Conservation (phyloP, 2,888 invertebrate genomes). For the Chaetoderma sp. region DNA sequence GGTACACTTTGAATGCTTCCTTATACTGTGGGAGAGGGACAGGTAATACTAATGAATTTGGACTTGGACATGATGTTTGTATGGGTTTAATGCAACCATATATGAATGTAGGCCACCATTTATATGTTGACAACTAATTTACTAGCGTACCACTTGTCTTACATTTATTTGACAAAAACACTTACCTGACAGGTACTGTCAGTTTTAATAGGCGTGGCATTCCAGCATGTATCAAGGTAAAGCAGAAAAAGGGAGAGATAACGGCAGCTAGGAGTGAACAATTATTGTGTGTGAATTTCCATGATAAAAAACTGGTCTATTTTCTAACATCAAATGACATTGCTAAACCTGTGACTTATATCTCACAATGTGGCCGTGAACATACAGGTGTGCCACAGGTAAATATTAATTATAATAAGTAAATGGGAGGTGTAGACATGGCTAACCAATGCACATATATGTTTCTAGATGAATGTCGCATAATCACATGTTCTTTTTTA, state of each 20-base stretch:
- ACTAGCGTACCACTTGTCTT: background rate
- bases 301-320: background rate
- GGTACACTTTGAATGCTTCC: background rate
- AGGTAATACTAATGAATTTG: background rate
- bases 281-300: background rate
- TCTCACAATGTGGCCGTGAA: background rate
- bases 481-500: background rate
- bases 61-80: background rate
- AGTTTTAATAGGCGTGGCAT: background rate
- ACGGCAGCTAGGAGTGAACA: background rate
- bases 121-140: background rate
- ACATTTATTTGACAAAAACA: background rate
- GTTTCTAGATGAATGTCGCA: background rate
- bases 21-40: background rate
- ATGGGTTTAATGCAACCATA: background rate
- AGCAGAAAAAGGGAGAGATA: background rate
- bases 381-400: background rate
- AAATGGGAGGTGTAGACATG: constrained; percentile 3
- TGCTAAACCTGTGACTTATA: background rate
- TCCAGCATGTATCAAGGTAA: background rate
- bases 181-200: background rate
- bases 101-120: background rate
- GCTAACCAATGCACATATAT: background rate
- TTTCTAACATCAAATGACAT: background rate
- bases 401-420: background rate